phyloP scores from a whole-genome alignment of 64 coral and sea anemone genomes.

The Orbicella faveolata region DNA sequence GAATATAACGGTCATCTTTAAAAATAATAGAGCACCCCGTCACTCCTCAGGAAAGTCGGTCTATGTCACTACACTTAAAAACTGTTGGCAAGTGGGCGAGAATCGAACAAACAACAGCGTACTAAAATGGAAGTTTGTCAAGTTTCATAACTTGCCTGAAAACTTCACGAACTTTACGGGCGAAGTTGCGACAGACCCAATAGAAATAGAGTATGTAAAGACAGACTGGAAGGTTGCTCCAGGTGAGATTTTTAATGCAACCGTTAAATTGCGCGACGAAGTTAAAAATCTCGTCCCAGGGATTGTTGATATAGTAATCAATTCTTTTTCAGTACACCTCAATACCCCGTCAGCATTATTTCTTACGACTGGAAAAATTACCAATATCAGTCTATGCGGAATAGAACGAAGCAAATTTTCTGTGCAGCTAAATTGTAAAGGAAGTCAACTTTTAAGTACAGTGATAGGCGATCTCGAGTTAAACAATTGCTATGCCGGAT shows the following conservation, averaged over 20 bases:
- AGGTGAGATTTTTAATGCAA: constrained; percentile 71
- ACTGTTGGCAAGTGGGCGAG: constrained; percentile 59
- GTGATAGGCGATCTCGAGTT: constrained; percentile 10
- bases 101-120: constrained; percentile 47
- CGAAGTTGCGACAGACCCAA: constrained; percentile 67
- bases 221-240: constrained; percentile 80
- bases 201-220: constrained; percentile 36
- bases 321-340: neutral
- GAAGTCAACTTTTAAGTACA: neutral
- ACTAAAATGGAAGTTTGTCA: constrained; percentile 68
- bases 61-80: constrained; percentile 68
- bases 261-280: constrained; percentile 61
- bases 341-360: neutral
- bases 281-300: constrained; percentile 52
- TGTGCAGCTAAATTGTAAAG: neutral
- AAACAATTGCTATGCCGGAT: constrained; percentile 56
- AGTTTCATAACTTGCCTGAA: constrained; percentile 25
- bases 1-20: constrained; percentile 65
- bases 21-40: constrained; percentile 22
- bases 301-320: constrained; percentile 58
- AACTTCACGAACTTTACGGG: constrained; percentile 21
- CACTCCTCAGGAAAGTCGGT: constrained; percentile 55
- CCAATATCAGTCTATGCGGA: neutral
- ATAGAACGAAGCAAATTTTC: neutral
- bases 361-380: neutral